Conservation (phyloP, 1,140 invertebrate genomes). For the Octopus sinensis region DNA sequence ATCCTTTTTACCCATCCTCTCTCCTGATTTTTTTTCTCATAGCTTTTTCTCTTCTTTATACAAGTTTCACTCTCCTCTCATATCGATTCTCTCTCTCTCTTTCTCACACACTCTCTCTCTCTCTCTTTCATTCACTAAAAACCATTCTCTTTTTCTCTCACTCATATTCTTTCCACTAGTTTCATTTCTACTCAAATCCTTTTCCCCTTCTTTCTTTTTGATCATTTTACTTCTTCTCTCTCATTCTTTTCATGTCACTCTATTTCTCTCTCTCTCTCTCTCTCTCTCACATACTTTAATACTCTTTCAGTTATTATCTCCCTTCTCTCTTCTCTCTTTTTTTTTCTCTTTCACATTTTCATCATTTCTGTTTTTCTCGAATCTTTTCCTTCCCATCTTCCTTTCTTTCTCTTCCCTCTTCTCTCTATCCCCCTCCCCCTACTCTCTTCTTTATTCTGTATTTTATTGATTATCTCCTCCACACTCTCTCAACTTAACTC, state of each 20-base stretch:
- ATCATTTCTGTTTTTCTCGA: background rate
- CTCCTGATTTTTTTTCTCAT: too few relatives aligned
- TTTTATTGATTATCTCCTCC: too few relatives aligned
- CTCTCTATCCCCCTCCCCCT: background rate
- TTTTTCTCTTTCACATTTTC: background rate
- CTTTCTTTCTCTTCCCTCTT: background rate
- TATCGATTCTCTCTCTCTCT: too few relatives aligned
- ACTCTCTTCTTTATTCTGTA: background rate
- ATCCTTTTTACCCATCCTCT: too few relatives aligned
- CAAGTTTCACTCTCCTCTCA: too few relatives aligned
- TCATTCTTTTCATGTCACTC: background rate
- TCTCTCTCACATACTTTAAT: background rate
- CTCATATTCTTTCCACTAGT: too few relatives aligned
- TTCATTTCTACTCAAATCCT: too few relatives aligned
- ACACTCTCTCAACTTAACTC: background rate
- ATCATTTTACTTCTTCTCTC: background rate
- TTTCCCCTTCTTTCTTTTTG: too few relatives aligned
- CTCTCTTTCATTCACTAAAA: too few relatives aligned
- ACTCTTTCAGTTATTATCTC: background rate
- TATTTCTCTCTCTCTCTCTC: background rate
- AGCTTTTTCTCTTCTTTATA: too few relatives aligned
- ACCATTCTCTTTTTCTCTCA: too few relatives aligned
- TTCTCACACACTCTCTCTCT: too few relatives aligned
- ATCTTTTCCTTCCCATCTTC: background rate
- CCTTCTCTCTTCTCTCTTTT: background rate